These are phyloP conservation scores for Dioctria linearis DNA, from an alignment of 2,888 invertebrate species.

Conservation along the genomic window DNA sequence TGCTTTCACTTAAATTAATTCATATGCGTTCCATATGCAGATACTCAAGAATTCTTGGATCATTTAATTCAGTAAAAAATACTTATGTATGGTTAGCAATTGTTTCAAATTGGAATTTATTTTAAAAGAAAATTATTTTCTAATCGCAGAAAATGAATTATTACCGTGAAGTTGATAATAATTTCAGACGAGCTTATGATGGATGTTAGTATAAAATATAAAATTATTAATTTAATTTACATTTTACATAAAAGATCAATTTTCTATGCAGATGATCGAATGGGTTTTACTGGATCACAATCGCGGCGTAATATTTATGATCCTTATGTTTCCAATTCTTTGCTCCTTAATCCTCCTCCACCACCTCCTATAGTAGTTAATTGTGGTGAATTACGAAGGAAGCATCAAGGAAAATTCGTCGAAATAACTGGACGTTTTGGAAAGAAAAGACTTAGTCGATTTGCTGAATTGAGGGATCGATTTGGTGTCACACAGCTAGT, in stretches of 20 bases:
- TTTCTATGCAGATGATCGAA: not conserved
- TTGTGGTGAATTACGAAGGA: conserved; percentile 75
- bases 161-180: not conserved
- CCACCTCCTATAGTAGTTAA: conserved; percentile 68
- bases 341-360: conserved; percentile 68
- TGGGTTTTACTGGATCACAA: not conserved
- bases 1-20: conserved; percentile 2
- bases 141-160: conserved; percentile 26
- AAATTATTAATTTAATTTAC: not conserved
- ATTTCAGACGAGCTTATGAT: not conserved
- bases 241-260: not conserved
- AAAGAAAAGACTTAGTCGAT: conserved; percentile 74
- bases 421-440: conserved; percentile 77
- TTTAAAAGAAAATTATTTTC: not conserved
- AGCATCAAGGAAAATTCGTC: conserved; percentile 74
- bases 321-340: conserved; percentile 51
- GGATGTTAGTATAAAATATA: not conserved
- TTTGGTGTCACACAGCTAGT: conserved; percentile 77
- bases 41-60: conserved; percentile 26
- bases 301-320: not conserved
- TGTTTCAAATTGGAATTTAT: not conserved
- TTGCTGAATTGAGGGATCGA: conserved; percentile 77
- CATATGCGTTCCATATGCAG: conserved; percentile 34
- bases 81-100: not conserved
- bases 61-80: not conserved